Evolutionary conservation across 2,113 vertebrate species (phyloP).

Genomic region (Brachypteracias leptosomus): DNA sequence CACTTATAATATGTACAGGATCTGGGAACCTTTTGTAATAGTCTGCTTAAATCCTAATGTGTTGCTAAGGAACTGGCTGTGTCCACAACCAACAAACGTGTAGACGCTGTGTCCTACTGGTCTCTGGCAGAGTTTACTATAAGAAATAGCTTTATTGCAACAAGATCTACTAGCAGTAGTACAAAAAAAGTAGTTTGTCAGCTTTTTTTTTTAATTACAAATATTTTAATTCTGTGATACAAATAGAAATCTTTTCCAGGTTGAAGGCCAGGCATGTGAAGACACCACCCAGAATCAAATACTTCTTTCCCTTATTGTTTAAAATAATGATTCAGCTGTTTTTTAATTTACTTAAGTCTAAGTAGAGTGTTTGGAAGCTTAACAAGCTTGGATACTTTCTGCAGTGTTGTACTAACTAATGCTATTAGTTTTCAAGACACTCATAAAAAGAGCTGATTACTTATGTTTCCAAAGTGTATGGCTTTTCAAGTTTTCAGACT

Average conservation of each 20-base stretch:
- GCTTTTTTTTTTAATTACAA: background rate
- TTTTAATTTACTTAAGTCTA: constrained; percentile 30
- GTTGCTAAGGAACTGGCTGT: background rate
- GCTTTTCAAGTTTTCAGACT: background rate
- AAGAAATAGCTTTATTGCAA: constrained; percentile 12
- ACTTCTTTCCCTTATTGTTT: background rate
- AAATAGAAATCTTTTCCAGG: constrained; percentile 14
- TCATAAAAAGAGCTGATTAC: background rate
- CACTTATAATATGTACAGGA: background rate
- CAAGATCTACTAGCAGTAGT: background rate
- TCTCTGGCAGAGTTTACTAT: constrained; percentile 4
- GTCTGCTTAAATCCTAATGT: background rate
- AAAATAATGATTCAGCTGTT: background rate
- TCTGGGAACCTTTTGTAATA: constrained; percentile 22
- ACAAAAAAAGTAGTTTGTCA: background rate
- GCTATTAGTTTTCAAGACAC: background rate
- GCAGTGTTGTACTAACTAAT: background rate
- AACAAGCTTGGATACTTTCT: background rate
- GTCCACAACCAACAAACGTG: background rate
- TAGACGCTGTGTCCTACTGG: background rate
- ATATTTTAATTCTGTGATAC: constrained; percentile 14
- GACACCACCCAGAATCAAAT: background rate
- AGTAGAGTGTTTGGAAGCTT: background rate
- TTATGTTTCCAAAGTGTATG: background rate
- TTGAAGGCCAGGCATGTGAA: background rate